Conservation (phyloP, 2,888 invertebrate species). For the Danaus chrysippus region DNA sequence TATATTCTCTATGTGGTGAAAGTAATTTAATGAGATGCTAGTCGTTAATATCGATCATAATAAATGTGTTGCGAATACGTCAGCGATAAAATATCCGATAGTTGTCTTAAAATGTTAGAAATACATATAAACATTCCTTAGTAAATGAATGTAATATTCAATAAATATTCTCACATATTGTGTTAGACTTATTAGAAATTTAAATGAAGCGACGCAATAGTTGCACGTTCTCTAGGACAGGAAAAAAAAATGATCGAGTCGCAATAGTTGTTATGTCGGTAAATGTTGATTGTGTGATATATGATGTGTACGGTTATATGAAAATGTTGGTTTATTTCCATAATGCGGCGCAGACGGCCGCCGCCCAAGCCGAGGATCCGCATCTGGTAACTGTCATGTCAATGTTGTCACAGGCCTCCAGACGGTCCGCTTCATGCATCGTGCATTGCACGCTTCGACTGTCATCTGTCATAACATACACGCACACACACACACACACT, state of each 20-base stretch:
- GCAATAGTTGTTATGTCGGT: no score
- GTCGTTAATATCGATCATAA: no score
- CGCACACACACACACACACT: constrained; percentile 11
- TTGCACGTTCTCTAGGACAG: constrained; percentile 17
- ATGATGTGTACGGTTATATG: constrained; percentile 18
- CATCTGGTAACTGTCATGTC: constrained; percentile 87
- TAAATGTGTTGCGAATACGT: no score
- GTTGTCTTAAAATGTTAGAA: background rate
- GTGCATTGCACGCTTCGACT: constrained; percentile 70
- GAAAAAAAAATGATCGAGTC: constrained; percentile 10
- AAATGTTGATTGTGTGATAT: constrained; percentile 33
- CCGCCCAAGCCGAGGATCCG: constrained; percentile 94
- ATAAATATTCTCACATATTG: constrained; percentile 1
- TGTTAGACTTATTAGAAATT: constrained; percentile 28
- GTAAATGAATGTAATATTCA: background rate
- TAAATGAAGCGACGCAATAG: constrained; percentile 20
- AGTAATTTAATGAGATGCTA: no score
- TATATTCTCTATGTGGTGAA: no score
- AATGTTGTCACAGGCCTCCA: constrained; percentile 66
- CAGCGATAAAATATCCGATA: background rate
- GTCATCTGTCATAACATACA: constrained; percentile 47
- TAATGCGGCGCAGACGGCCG: constrained; percentile 85
- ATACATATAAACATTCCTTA: background rate
- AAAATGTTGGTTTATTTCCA: constrained; percentile 74
- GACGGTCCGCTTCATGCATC: constrained; percentile 73